phyloP scores from a whole-genome alignment of 2,797 vertebrate genomes.

The Streptopelia turtur region DNA sequence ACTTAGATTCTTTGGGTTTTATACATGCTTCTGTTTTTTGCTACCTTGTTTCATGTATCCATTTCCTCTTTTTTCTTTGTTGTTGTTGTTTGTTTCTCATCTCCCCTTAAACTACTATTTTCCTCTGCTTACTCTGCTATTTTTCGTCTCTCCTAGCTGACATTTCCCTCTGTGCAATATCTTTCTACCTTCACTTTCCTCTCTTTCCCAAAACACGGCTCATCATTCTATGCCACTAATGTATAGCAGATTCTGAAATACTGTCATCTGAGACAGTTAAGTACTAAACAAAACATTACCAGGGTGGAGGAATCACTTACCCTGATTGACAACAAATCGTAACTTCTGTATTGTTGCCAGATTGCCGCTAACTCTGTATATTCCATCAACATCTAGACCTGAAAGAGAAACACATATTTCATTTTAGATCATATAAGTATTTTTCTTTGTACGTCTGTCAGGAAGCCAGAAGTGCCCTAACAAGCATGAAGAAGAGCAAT shows the following conservation, averaged over 20 bases:
- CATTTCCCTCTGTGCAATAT: slow-evolving; percentile 29
- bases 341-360: slow-evolving; percentile 91
- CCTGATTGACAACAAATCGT: slow-evolving; percentile 89
- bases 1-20: not conserved
- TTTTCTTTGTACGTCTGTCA: slow-evolving; percentile 60
- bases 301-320: slow-evolving; percentile 80
- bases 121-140: slow-evolving; percentile 49
- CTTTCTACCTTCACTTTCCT: slow-evolving; percentile 44
- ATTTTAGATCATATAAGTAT: slow-evolving; percentile 62
- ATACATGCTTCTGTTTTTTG: not conserved
- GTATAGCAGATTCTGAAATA: slow-evolving; percentile 65
- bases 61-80: not conserved
- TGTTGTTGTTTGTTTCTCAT: not conserved
- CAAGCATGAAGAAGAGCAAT: slow-evolving; percentile 21
- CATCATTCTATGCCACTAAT: slow-evolving; percentile 65
- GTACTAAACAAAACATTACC: slow-evolving; percentile 72
- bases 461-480: slow-evolving; percentile 48
- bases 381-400: slow-evolving; percentile 89
- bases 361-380: slow-evolving; percentile 92
- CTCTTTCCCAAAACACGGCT: slow-evolving; percentile 38
- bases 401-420: slow-evolving; percentile 74
- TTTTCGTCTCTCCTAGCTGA: slow-evolving; percentile 25
- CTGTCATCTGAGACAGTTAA: slow-evolving; percentile 70
- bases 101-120: not conserved
- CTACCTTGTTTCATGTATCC: not conserved